These are phyloP conservation scores for Ametastegia equiseti DNA, from an alignment of 2,888 invertebrate species.

Conservation along the genomic window DNA sequence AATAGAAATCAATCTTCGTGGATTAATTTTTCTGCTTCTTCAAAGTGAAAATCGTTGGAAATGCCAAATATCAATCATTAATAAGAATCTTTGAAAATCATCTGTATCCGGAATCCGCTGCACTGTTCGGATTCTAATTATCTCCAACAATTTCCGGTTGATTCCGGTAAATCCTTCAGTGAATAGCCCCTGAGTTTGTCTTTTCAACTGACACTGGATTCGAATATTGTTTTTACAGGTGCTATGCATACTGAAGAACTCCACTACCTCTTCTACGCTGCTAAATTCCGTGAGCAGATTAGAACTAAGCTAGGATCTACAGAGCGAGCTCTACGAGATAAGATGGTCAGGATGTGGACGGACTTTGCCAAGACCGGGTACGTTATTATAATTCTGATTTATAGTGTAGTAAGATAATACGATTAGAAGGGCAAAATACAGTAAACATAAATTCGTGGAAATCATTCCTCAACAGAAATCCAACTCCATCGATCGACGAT, in stretches of 20 bases:
- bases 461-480: constrained; percentile 68
- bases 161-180: too few species aligned
- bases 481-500: constrained; percentile 71
- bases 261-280: constrained; percentile 78
- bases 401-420: too few species aligned
- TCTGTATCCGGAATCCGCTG: too few species aligned
- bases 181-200: too few species aligned
- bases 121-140: too few species aligned
- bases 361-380: constrained; percentile 81
- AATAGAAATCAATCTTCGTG: too few species aligned
- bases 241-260: constrained; percentile 81
- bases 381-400: not conserved
- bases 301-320: constrained; percentile 61
- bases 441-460: not conserved
- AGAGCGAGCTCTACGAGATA: constrained; percentile 74
- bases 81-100: too few species aligned
- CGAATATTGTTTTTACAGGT: constrained; percentile 69
- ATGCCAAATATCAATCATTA: too few species aligned
- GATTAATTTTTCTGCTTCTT: too few species aligned
- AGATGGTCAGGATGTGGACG: constrained; percentile 79
- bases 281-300: constrained; percentile 54
- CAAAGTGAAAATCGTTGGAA: too few species aligned
- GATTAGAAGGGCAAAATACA: not conserved
- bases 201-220: too few species aligned
- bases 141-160: too few species aligned